Evolutionary conservation across 2,113 vertebrate species (phyloP), one percentile per base, ranked within the genome.

Genomic region (Oncorhynchus tshawytscha): DNA sequence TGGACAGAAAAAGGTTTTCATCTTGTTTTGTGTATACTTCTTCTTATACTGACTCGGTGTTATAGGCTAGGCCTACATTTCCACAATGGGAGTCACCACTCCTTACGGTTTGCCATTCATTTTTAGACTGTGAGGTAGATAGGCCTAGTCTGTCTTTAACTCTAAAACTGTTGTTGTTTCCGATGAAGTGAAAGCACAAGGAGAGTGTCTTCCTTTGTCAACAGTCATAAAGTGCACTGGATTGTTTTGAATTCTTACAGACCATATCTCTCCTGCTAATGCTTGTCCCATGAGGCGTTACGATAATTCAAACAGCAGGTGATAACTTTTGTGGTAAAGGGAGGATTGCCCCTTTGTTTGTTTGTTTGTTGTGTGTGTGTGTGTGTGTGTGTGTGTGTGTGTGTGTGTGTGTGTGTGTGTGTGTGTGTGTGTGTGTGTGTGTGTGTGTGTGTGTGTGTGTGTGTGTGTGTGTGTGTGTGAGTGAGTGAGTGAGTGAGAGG

Each of bases 231-330:
- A 80, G 66, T 74, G 84, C 81, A 73, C 11, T 67, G 78, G 79
- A 87, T 89, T 89, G 88, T 90, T 82, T 82, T 79, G 84, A 84
- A 85, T 86, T 85, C 89, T 92, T 90, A 89, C 91, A 9, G 9
- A 45, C 81, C 86, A 82, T 90, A 82, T 89, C 84, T 88, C 82
- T 74, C 51, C 49, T 57, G 81, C 82, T 91, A 90, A 92, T 89
- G 87, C 73, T 86, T 91, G 90, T 90, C 91, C 91, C 87, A 91
- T 82, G 86, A 91, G 89, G 83, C 86, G 86, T n/a, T 12, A 77
- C 83, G 82, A 86, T 91, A 91, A 93, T 90, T 92, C 90, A 88
- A 86, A 82, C 87, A 89, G 90, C 89, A 88, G 89, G 90, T 90
- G 88, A 89, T 86, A 82, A 77, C 83, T 76, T 74, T 85, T 84